Conservation (phyloP, 2,113 vertebrate species). For the Choloepus hoffmanni region DNA sequence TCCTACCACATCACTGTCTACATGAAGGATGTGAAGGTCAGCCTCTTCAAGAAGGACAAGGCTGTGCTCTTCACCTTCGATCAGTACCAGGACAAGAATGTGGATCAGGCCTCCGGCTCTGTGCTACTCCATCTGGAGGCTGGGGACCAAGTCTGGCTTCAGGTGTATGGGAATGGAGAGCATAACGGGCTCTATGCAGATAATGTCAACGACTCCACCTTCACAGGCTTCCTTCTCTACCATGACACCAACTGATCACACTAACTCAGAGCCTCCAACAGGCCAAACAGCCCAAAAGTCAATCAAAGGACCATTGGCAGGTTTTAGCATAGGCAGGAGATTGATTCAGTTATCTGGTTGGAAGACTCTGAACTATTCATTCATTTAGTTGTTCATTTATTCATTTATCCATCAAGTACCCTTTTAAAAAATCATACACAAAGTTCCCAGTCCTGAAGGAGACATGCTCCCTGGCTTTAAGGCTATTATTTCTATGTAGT, state of each 20-base stretch:
- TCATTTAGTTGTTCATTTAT: background rate
- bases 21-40: constrained; percentile 88
- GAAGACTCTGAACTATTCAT: background rate
- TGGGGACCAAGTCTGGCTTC: constrained; percentile 91
- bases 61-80: constrained; percentile 89
- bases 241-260: constrained; percentile 80
- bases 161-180: constrained; percentile 87
- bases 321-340: background rate
- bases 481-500: background rate
- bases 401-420: background rate
- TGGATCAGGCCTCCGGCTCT: constrained; percentile 90
- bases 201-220: constrained; percentile 90
- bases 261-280: background rate
- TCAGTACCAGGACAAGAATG: constrained; percentile 88
- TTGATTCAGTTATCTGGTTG: background rate
- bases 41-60: constrained; percentile 89
- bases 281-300: accelerated
- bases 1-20: constrained; percentile 92
- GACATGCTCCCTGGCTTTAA: background rate
- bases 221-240: constrained; percentile 92
- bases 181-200: constrained; percentile 89
- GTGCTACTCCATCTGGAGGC: constrained; percentile 86
- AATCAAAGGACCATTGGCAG: background rate
- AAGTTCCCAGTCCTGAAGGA: background rate
- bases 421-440: background rate